Conservation (phyloP, 2,113 vertebrate genomes). For the Barnardius zonarius region DNA sequence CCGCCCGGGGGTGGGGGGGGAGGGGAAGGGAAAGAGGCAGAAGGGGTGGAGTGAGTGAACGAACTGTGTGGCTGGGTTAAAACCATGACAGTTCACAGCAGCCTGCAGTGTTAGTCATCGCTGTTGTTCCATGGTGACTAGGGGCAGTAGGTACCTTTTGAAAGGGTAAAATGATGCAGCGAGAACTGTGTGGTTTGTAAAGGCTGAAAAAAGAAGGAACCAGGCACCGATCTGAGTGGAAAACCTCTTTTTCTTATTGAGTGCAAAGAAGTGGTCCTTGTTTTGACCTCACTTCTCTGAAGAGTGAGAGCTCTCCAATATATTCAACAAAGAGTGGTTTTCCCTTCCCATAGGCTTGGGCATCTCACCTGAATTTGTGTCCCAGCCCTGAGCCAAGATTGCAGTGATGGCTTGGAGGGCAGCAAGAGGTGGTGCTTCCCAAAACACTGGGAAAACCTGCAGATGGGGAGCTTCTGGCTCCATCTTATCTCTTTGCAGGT, state of each 20-base stretch:
- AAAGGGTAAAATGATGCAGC: neutral
- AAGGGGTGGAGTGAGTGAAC: too few relatives aligned
- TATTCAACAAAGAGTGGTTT: neutral
- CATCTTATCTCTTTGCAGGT: neutral
- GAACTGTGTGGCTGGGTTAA: too few relatives aligned
- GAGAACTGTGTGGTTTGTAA: neutral
- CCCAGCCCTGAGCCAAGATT: neutral
- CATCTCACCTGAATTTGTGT: neutral
- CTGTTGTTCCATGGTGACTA: neutral
- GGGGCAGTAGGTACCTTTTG: neutral
- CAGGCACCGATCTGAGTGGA: neutral
- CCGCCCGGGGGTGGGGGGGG: too few relatives aligned
- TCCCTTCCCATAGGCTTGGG: neutral
- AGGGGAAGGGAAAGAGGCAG: too few relatives aligned
- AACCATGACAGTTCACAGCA: neutral
- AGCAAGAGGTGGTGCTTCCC: neutral
- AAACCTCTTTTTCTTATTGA: neutral
- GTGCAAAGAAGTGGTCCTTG: fast-evolving
- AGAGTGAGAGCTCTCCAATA: neutral
- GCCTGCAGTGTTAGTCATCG: neutral
- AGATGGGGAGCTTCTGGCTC: neutral
- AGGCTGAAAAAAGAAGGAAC: neutral
- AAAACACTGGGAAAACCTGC: neutral
- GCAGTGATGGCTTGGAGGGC: neutral
- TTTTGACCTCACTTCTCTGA: neutral